Conservation (phyloP, 2,113 vertebrate species). For the Tachysurus fulvidraco region DNA sequence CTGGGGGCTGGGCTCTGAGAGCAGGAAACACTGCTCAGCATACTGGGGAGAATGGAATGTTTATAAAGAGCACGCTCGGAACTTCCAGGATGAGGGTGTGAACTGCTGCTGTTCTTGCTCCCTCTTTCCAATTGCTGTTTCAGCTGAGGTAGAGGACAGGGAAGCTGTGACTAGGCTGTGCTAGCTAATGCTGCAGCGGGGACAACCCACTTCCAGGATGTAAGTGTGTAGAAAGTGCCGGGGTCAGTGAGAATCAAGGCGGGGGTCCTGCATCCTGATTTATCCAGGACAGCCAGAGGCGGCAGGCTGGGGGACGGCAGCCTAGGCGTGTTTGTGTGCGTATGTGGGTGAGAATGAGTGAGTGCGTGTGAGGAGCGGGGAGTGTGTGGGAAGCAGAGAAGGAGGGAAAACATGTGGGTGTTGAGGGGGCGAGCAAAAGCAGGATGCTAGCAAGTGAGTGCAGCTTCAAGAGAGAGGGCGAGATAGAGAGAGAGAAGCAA, state of each 20-base stretch:
- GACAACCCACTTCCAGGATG: conserved; percentile 52
- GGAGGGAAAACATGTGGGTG: conserved; percentile 50
- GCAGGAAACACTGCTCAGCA: conserved; percentile 77
- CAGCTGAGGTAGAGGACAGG: conserved; percentile 32
- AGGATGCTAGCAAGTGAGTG: conserved; percentile 47
- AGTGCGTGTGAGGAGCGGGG: conserved; percentile 44
- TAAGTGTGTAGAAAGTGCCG: conserved; percentile 42
- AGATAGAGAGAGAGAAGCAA: conserved; percentile 62
- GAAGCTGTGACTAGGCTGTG: conserved; percentile 27
- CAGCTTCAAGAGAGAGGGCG: conserved; percentile 54
- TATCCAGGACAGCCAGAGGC: conserved; percentile 61
- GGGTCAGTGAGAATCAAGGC: conserved; percentile 61
- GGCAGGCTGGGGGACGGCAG: conserved; percentile 39
- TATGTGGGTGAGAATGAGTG: conserved; percentile 34
- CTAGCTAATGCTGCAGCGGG: conserved; percentile 5
- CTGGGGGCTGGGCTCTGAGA: conserved; percentile 59
- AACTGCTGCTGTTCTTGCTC: conserved; percentile 51
- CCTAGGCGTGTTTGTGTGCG: conserved; percentile 39
- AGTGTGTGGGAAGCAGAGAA: conserved; percentile 66
- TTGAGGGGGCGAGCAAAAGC: conserved; percentile 51
- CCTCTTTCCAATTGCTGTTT: conserved; percentile 3
- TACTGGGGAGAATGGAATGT: conserved; percentile 78
- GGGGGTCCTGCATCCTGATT: conserved; percentile 74
- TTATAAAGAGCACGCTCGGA: conserved; percentile 75
- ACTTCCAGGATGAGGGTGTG: conserved; percentile 79